Conservation (phyloP, 2,113 vertebrate species). For the Rhipidura dahli region DNA sequence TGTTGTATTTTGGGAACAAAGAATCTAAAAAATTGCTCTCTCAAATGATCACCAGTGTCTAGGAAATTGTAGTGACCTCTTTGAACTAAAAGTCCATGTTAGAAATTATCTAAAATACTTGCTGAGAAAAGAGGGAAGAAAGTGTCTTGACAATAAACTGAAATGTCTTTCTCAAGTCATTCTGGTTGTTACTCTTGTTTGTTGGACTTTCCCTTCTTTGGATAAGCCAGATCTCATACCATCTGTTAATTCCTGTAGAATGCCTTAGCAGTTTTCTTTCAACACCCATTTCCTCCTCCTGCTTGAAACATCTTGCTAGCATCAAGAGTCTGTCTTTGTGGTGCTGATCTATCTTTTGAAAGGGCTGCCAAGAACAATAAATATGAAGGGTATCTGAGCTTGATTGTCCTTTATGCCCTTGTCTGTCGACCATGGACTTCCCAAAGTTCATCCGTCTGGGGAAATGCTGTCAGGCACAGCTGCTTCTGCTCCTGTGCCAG, state of each 20-base stretch:
- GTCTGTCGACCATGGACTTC: neutral
- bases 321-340: conserved; percentile 73
- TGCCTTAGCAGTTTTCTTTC: conserved; percentile 77
- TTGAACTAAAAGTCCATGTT: neutral
- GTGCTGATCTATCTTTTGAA: conserved; percentile 75
- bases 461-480: neutral
- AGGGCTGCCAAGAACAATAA: conserved; percentile 59
- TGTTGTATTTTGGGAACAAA: neutral
- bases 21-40: neutral
- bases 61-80: neutral
- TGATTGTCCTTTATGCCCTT: neutral
- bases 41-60: neutral
- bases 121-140: neutral
- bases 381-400: neutral
- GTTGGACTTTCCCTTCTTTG: conserved; percentile 38
- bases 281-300: conserved; percentile 71
- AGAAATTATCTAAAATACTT: neutral
- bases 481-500: neutral
- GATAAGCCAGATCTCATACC: conserved; percentile 79
- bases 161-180: neutral
- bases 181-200: conserved; percentile 9
- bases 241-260: conserved; percentile 78
- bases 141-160: neutral
- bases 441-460: neutral
- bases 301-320: conserved; percentile 73